These are phyloP conservation scores for Lepidothrix coronata DNA, from an alignment of 2,113 vertebrate species.

Conservation along the genomic window DNA sequence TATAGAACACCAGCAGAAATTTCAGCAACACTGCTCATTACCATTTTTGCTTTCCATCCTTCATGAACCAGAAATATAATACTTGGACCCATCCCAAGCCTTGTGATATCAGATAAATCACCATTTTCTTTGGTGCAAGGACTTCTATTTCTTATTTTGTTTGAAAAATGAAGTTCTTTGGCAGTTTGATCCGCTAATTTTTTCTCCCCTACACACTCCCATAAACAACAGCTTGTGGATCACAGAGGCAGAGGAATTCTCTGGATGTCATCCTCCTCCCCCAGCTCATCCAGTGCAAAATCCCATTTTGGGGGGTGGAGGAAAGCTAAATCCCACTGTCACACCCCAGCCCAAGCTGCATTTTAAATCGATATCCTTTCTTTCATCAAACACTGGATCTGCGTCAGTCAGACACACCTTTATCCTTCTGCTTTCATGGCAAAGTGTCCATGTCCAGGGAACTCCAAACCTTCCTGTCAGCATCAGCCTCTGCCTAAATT, in stretches of 20 bases:
- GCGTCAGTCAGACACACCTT: not conserved
- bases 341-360: not conserved
- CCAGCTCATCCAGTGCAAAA: not conserved
- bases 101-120: not conserved
- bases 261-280: not conserved
- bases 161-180: not conserved
- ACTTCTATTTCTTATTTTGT: not conserved
- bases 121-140: not conserved
- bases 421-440: not conserved
- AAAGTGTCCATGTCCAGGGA: not conserved
- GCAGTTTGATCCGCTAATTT: not conserved
- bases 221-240: not conserved
- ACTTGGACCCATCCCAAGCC: not conserved
- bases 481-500: not conserved
- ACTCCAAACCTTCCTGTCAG: not conserved
- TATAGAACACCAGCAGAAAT: not conserved
- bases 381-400: not conserved
- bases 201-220: not conserved
- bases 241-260: not conserved
- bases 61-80: not conserved
- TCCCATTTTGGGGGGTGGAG: rapidly evolving
- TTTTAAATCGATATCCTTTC: not conserved
- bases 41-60: not conserved
- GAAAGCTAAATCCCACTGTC: not conserved
- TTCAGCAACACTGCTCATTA: not conserved